Evolutionary conservation across 2,888 invertebrate genomes (phyloP).

Genomic region (Dicyrtoma fusca): DNA sequence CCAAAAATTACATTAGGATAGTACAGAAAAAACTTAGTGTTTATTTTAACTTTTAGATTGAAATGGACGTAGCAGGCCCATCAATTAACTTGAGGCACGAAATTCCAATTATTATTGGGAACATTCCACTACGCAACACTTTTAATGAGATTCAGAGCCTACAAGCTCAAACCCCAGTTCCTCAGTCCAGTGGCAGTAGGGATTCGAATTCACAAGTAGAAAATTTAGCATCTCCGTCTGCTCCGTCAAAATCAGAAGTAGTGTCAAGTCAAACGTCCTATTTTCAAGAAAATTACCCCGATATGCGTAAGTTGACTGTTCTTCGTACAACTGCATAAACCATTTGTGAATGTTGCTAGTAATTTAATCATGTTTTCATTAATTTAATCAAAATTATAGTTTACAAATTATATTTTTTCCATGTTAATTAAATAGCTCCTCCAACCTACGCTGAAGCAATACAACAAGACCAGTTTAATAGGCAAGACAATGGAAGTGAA

Average conservation of each 20-base stretch:
- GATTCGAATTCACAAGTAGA: slow-evolving; percentile 6
- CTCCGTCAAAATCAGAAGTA: not conserved
- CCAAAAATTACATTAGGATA: not conserved
- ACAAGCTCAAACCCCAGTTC: not conserved
- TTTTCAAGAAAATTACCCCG: slow-evolving; percentile 39
- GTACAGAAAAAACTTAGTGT: not conserved
- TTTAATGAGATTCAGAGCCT: slow-evolving; percentile 43
- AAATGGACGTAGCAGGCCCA: slow-evolving; percentile 68
- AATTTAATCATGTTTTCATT: no score
- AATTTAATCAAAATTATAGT: no score
- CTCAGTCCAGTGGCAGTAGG: not conserved
- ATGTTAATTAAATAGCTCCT: slow-evolving; percentile 35
- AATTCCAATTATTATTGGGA: slow-evolving; percentile 73
- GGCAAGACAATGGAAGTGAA: no score
- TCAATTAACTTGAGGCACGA: slow-evolving; percentile 70
- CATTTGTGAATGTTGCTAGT: no score
- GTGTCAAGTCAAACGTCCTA: slow-evolving; percentile 37
- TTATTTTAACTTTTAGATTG: slow-evolving; percentile 61
- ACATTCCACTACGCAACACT: slow-evolving; percentile 67
- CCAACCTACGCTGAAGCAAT: slow-evolving; percentile 47
- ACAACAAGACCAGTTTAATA: slow-evolving; percentile 17
- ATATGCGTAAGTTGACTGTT: slow-evolving; percentile 46
- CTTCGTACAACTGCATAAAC: not conserved
- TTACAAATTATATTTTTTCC: no score
- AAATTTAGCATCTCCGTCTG: not conserved